A percentile compares a stretch with the other conserved stretches of the same genome.
Conservation (phyloP, 2,797 vertebrate genomes). For the Poecilia picta region DNA sequence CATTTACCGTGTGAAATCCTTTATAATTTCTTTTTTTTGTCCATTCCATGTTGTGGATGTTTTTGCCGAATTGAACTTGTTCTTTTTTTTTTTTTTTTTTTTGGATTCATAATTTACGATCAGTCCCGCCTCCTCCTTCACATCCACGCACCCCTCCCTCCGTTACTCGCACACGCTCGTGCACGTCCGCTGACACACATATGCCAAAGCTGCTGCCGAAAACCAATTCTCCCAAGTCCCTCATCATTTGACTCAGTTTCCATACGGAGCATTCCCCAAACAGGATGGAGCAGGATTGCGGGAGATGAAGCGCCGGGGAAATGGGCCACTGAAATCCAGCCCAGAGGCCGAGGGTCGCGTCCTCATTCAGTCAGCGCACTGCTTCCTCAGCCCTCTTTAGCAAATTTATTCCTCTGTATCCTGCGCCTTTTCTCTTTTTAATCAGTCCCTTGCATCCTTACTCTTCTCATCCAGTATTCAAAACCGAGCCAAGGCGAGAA, state of each 20-base stretch:
- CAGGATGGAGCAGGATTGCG: slow-evolving; percentile 53
- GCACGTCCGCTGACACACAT: slow-evolving; percentile 62
- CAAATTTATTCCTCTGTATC: slow-evolving; percentile 19
- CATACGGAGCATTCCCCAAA: slow-evolving; percentile 48
- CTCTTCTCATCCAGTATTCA: not conserved
- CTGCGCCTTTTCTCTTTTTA: slow-evolving; percentile 1
- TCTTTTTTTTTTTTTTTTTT: not conserved
- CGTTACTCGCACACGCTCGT: not conserved
- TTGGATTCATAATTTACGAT: slow-evolving; percentile 49
- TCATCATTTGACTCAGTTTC: slow-evolving; percentile 69
- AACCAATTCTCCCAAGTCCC: slow-evolving; percentile 62
- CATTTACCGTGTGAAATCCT: slow-evolving; percentile 3
- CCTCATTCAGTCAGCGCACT: slow-evolving; percentile 64
- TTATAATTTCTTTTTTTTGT: not conserved
- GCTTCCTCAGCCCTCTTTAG: slow-evolving; percentile 17
- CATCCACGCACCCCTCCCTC: not conserved
- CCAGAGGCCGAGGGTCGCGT: slow-evolving; percentile 37
- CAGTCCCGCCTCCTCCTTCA: slow-evolving; percentile 28
- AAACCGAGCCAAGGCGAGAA: not conserved
- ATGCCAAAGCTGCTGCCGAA: slow-evolving; percentile 59
- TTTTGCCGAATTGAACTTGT: not conserved
- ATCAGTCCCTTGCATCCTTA: slow-evolving; percentile 13
- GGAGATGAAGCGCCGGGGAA: slow-evolving; percentile 30
- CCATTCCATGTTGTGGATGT: not conserved
- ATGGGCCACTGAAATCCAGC: slow-evolving; percentile 44